Conservation (phyloP, 2,797 vertebrate species). For the Gallirallus australis region DNA sequence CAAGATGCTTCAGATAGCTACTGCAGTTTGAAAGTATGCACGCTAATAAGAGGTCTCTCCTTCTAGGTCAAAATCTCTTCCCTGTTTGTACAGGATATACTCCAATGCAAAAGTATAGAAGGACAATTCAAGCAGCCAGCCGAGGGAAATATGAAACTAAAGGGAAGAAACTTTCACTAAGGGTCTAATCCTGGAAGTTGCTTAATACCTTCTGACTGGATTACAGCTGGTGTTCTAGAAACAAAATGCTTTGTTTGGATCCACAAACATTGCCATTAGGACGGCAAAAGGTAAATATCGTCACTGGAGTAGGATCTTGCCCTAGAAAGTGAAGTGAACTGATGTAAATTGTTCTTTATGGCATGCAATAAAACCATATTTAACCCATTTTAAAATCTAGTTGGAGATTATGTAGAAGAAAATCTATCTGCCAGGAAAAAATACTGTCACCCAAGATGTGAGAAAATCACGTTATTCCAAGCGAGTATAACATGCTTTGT, state of each 20-base stretch:
- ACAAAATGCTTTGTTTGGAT: constrained; percentile 10
- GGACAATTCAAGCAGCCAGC: constrained; percentile 14
- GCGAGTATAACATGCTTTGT: background rate
- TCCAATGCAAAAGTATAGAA: constrained; percentile 21
- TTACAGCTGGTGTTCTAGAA: background rate
- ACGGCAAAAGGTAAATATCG: background rate
- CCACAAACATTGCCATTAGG: background rate
- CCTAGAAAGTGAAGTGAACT: background rate
- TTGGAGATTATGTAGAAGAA: background rate
- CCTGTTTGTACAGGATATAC: constrained; percentile 22
- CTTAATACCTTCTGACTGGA: constrained; percentile 3
- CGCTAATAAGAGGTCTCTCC: constrained; percentile 35
- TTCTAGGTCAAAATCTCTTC: constrained; percentile 39
- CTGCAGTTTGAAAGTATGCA: constrained; percentile 16
- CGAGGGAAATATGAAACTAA: background rate
- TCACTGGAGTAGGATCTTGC: background rate
- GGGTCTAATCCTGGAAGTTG: constrained; percentile 21
- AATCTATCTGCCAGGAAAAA: background rate
- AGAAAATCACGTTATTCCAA: background rate
- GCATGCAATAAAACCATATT: background rate
- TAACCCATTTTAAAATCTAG: background rate
- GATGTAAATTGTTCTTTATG: background rate
- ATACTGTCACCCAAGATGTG: background rate
- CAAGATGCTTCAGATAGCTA: constrained; percentile 37
- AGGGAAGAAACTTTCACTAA: constrained; percentile 29